Conservation (phyloP, 2,797 vertebrate genomes). For the Cephalopachus bancanus region DNA sequence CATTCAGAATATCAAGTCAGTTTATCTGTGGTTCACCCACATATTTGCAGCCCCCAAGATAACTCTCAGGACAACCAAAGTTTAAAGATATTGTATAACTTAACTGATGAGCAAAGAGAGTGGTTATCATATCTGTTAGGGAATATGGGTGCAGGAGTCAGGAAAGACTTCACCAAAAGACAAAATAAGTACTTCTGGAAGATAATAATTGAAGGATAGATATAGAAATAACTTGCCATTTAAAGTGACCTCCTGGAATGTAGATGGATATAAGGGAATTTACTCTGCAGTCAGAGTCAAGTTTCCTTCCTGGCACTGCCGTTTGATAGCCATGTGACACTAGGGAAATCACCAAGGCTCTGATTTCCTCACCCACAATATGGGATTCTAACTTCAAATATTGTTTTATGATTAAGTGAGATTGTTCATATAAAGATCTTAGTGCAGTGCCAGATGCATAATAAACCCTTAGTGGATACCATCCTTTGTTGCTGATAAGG, state of each 20-base stretch:
- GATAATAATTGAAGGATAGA: background rate
- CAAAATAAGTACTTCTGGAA: background rate
- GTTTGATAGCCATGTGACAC: background rate
- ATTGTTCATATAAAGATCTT: background rate
- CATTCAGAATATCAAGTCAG: background rate
- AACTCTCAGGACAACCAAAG: background rate
- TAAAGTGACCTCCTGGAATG: background rate
- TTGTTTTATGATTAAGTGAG: background rate
- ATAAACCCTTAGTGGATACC: background rate
- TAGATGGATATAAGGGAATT: background rate
- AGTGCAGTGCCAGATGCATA: background rate
- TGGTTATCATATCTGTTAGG: background rate
- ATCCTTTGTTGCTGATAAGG: background rate
- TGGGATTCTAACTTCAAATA: background rate
- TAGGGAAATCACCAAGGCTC: background rate
- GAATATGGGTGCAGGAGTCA: background rate
- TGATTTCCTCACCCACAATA: background rate
- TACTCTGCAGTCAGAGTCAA: background rate
- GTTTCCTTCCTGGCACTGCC: background rate
- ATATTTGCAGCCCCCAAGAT: background rate
- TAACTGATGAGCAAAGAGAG: background rate
- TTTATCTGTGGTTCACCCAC: background rate
- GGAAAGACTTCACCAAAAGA: background rate
- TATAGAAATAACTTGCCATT: background rate
- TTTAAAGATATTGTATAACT: background rate